Evolutionary conservation across 2,888 invertebrate species (phyloP).

Genomic region (Anodontia alba): DNA sequence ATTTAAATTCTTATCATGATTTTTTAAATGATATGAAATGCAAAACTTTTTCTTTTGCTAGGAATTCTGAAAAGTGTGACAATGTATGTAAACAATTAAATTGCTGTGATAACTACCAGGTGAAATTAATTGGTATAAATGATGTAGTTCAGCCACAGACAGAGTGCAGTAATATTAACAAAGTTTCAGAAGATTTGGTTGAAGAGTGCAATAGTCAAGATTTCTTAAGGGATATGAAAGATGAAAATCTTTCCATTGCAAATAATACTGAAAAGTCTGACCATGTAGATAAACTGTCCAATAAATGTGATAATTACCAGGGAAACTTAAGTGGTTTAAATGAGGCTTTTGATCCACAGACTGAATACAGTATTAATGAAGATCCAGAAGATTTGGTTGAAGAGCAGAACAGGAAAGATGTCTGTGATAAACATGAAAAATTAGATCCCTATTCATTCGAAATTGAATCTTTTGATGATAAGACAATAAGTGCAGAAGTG

Average conservation of each 20-base stretch:
- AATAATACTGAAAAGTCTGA: not conserved
- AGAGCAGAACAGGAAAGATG: not conserved
- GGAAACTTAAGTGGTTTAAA: not conserved
- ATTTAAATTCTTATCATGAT: no score
- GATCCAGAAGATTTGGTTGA: not conserved
- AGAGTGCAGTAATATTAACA: not conserved
- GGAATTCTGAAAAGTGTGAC: not conserved
- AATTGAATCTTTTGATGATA: not conserved
- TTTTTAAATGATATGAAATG: no score
- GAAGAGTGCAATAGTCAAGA: no score
- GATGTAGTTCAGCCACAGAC: not conserved
- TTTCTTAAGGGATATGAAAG: not conserved
- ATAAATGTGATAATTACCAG: no score
- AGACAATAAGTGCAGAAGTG: not conserved
- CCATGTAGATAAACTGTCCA: no score
- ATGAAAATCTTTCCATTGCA: not conserved
- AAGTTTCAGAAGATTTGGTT: not conserved
- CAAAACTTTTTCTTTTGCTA: not conserved
- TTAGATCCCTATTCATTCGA: not conserved
- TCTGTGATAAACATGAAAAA: not conserved
- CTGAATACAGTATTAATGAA: conserved; percentile 3
- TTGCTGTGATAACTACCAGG: no score
- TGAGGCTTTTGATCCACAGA: not conserved
- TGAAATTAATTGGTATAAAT: not conserved
- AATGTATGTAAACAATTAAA: no score